These are phyloP conservation scores for Gobio occitaniae DNA, from an alignment of 2,797 vertebrate species.

Conservation along the genomic window DNA sequence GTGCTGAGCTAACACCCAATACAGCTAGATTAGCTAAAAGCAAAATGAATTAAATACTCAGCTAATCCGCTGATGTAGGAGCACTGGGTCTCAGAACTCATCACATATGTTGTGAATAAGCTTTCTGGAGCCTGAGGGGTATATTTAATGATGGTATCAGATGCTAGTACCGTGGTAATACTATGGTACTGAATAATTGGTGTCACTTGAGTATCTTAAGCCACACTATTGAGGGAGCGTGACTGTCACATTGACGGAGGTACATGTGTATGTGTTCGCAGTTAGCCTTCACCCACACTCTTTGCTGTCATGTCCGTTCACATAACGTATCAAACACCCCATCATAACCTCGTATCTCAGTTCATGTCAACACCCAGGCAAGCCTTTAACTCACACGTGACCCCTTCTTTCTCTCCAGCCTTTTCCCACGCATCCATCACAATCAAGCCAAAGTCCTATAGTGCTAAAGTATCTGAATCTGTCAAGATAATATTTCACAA, in stretches of 20 bases:
- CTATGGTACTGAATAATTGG: neutral
- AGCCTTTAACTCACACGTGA: conserved; percentile 22
- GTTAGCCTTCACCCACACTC: conserved; percentile 8
- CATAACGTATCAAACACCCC: conserved; percentile 21
- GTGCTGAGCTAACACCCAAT: conserved; percentile 41
- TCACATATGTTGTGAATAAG: conserved; percentile 27
- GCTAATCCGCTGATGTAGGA: conserved; percentile 52
- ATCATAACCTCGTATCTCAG: conserved; percentile 25
- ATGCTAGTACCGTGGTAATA: neutral
- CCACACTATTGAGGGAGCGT: neutral
- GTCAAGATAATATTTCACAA: neutral
- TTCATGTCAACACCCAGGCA: conserved; percentile 10
- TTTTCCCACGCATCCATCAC: neutral
- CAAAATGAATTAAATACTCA: conserved; percentile 51
- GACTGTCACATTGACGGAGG: neutral
- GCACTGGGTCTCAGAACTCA: conserved; percentile 28
- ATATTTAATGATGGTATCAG: neutral
- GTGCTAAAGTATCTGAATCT: neutral
- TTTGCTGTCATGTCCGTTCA: conserved; percentile 41
- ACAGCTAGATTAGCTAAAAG: conserved; percentile 44
- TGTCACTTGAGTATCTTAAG: conserved; percentile 2
- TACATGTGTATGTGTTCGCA: neutral
- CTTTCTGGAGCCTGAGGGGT: neutral
- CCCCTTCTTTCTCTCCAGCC: neutral
- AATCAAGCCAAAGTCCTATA: neutral